Percentiles rank a stretch among this genome's conserved stretches.
Evolutionary conservation across 2,888 invertebrate species (phyloP).

Genomic region (Alcis repandata): DNA sequence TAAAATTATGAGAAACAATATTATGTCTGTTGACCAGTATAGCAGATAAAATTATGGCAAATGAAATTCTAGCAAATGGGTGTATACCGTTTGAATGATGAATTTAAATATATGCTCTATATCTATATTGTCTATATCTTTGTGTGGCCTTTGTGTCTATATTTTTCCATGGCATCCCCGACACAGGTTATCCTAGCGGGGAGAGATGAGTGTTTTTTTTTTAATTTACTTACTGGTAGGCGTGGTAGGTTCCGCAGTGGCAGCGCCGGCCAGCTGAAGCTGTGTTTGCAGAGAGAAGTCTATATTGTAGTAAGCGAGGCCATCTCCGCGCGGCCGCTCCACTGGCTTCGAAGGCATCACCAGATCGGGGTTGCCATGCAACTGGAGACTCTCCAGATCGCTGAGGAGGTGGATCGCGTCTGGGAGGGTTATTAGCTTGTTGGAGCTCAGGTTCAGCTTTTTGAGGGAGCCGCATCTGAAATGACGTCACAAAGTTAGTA

Average conservation of each 20-base stretch:
- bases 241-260: slow-evolving; percentile 90
- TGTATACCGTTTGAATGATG: too few species aligned
- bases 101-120: too few species aligned
- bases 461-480: slow-evolving; percentile 96
- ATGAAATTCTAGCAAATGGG: too few species aligned
- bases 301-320: slow-evolving; percentile 98
- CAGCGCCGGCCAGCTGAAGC: slow-evolving; percentile 95
- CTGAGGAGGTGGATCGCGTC: slow-evolving; percentile 98
- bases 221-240: slow-evolving; percentile 90
- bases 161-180: too few species aligned
- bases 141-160: too few species aligned
- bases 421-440: slow-evolving; percentile 97
- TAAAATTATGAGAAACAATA: too few species aligned
- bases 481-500: not conserved
- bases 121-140: too few species aligned
- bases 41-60: too few species aligned
- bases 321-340: slow-evolving; percentile 91
- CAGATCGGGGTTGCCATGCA: slow-evolving; percentile 97
- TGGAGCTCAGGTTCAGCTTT: slow-evolving; percentile 96
- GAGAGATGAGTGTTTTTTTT: too few species aligned
- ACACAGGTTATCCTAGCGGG: too few species aligned
- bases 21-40: too few species aligned
- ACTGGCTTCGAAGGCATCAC: slow-evolving; percentile 98
- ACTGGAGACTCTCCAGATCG: slow-evolving; percentile 95
- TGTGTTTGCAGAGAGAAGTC: slow-evolving; percentile 99